phyloP scores from a whole-genome alignment of 2,888 invertebrate genomes.

The Meganola albula region DNA sequence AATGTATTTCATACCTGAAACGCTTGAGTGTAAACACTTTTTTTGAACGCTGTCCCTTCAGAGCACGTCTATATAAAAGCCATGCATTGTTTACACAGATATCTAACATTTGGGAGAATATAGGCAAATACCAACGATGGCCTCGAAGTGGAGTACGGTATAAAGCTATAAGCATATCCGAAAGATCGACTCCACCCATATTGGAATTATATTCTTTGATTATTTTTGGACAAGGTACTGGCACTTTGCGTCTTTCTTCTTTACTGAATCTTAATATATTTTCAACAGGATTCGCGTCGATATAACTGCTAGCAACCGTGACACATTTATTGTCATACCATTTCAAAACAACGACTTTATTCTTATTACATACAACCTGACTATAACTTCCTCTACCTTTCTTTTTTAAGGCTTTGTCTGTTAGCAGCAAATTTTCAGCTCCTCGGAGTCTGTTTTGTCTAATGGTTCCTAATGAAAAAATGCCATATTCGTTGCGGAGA shows the following conservation, averaged over 20 bases:
- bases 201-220: conserved; percentile 5
- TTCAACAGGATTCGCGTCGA: conserved; percentile 1
- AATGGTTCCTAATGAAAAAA: conserved; percentile 11
- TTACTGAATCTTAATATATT: background rate
- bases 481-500: conserved; percentile 10
- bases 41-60: background rate
- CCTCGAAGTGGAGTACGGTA: conserved; percentile 2
- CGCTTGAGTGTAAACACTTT: conserved; percentile 1
- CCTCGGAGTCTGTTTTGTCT: conserved; percentile 9
- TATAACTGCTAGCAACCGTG: conserved; percentile 6
- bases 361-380: conserved; percentile 8
- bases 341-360: conserved; percentile 12
- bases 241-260: background rate
- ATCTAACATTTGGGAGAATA: conserved; percentile 6
- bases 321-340: conserved; percentile 17
- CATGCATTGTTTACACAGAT: conserved; percentile 8
- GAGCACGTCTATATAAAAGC: conserved; percentile 1
- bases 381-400: conserved; percentile 3
- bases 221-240: conserved; percentile 3
- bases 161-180: conserved; percentile 9
- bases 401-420: conserved; percentile 5
- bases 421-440: background rate
- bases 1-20: background rate
- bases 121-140: conserved; percentile 2
- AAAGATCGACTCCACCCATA: conserved; percentile 15